Evolutionary conservation across 2,113 vertebrate genomes (phyloP), one percentile per base, ranked within the genome.

Genomic region (Stigmatopora argus): DNA sequence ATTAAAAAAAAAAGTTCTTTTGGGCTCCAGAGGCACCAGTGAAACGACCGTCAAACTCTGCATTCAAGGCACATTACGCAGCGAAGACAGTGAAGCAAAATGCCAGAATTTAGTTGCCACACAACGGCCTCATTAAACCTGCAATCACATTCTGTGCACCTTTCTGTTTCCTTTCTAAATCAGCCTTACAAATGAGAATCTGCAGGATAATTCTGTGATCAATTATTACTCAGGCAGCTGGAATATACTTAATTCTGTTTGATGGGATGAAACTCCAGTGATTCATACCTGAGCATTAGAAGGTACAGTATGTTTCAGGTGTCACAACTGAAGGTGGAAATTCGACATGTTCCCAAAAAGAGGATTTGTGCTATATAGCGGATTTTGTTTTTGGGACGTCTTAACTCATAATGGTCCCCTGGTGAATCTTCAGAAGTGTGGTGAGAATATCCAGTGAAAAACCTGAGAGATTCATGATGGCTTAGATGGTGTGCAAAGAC

Each of bases 81-180:
- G 26, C 3, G 26, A 31, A 31, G 26, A 31, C 26, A 31, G 26
- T 31, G 26, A 31, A 31, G 26, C 26, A 74, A 85, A 79, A 82
- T 65, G 66, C 65, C 71, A 64, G 72, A 69, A 76, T 62, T 76
- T 74, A 70, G 75, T 67, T 18, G 53, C 66, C 3, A 34, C 64
- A 35, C 62, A 26, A 26, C 44, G 65, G 65, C 21, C 76, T 83
- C 68, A 88, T 88, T 85, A 85, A 74, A 78, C 82, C 87, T 87
- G 87, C 85, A 88, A 85, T 83, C 82, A 69, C 74, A 81, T 81
- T 87, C 83, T 78, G 47, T 73, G 78, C 83, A 83, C 82, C 83
- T 88, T 83, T 76, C 80, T 73, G 74, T 74, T 70, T 70, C 76
- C 49, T 78, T 60, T 17, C 1, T 57, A 78, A 72, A 61, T 67